Conservation (phyloP, 2,113 vertebrate species). For the Vidua macroura region DNA sequence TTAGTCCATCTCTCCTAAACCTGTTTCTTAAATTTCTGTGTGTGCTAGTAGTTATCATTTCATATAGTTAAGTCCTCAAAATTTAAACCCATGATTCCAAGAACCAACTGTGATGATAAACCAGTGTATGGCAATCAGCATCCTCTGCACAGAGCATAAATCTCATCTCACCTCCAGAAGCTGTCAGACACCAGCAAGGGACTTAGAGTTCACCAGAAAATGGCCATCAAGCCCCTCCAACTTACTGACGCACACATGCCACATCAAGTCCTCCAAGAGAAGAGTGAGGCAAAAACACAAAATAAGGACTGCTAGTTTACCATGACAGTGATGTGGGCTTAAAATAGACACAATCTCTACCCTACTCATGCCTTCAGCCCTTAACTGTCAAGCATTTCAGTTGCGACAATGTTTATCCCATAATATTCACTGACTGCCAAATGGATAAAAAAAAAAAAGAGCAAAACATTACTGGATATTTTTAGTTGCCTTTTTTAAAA, state of each 20-base stretch:
- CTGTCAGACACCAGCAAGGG: neutral
- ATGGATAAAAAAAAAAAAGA: neutral
- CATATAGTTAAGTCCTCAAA: neutral
- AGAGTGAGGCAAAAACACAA: neutral
- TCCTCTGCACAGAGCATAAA: neutral
- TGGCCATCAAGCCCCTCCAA: neutral
- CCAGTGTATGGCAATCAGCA: accelerated
- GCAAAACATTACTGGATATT: slow-evolving; percentile 44
- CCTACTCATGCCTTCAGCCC: neutral
- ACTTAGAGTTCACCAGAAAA: neutral
- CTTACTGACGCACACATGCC: accelerated
- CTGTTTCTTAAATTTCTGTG: neutral
- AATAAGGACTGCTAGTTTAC: neutral
- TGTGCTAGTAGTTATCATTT: neutral
- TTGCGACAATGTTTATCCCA: slow-evolving; percentile 35
- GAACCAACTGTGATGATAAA: neutral
- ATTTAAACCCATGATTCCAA: neutral
- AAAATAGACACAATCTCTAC: slow-evolving; percentile 28
- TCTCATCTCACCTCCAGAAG: neutral
- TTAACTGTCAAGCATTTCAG: slow-evolving; percentile 26
- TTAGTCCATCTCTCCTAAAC: neutral
- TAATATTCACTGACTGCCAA: slow-evolving; percentile 47
- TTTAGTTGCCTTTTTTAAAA: slow-evolving; percentile 46
- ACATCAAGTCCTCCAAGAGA: accelerated
- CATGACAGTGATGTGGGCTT: neutral